phyloP scores from a whole-genome alignment of 2,797 vertebrate genomes.

The Notolepis coatsorum region DNA sequence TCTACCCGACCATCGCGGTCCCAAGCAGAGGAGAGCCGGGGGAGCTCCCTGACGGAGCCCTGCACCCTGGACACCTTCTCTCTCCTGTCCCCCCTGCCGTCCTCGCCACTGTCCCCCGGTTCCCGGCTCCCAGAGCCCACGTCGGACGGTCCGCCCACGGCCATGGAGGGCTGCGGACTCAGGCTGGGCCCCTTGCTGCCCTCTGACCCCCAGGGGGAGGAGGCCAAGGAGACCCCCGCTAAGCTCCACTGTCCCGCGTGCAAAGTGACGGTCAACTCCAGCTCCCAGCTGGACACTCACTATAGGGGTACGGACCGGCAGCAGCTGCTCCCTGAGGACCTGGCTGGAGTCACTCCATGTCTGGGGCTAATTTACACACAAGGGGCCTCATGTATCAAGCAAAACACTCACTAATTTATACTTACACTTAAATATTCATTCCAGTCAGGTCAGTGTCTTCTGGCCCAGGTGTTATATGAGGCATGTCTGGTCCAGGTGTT shows the following conservation, averaged over 20 bases:
- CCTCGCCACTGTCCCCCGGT: constrained; percentile 64
- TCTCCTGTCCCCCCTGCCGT: constrained; percentile 48
- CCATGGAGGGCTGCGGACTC: constrained; percentile 28
- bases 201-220: constrained; percentile 53
- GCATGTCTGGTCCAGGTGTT: too few relatives aligned
- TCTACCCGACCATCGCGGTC: constrained; percentile 49
- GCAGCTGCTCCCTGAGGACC: too few relatives aligned
- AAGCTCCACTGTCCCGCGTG: constrained; percentile 93
- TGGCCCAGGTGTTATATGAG: too few relatives aligned
- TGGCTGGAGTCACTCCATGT: too few relatives aligned
- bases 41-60: constrained; percentile 55
- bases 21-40: constrained; percentile 49
- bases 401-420: too few relatives aligned
- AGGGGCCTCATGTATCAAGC: too few relatives aligned
- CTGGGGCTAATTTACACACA: too few relatives aligned
- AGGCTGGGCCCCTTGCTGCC: constrained; percentile 13
- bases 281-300: constrained; percentile 94
- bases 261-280: constrained; percentile 97
- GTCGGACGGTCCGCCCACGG: constrained; percentile 53
- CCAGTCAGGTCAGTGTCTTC: too few relatives aligned
- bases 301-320: constrained; percentile 90
- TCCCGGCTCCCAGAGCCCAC: constrained; percentile 73
- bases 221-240: constrained; percentile 74
- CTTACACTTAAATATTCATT: too few relatives aligned
- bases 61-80: constrained; percentile 49